phyloP scores from a whole-genome alignment of 30 jellyfish, hydroid and myxozoan species.

The Clytia hemisphaerica region DNA sequence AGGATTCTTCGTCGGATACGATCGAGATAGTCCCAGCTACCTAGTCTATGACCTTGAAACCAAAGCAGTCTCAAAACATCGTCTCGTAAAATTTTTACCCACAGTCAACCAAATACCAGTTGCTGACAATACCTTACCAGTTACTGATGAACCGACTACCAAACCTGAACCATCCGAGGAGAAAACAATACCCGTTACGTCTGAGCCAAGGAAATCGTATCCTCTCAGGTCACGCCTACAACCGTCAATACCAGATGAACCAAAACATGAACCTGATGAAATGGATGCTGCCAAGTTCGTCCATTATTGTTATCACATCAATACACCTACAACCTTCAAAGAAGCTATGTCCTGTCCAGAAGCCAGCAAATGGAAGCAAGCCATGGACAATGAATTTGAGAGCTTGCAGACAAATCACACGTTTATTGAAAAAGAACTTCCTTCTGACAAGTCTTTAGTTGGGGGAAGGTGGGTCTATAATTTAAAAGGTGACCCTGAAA shows the following conservation, averaged over 20 bases:
- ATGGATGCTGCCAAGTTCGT: conserved; percentile 17
- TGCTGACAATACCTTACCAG: background rate
- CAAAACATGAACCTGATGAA: background rate
- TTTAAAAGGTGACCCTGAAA: conserved; percentile 19
- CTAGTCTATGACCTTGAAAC: conserved; percentile 35
- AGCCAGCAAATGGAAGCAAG: conserved; percentile 42
- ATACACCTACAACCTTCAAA: conserved; percentile 21
- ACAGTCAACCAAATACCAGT: conserved; percentile 7
- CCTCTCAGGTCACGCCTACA: conserved; percentile 25
- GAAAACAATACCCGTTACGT: background rate
- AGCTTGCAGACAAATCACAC: conserved; percentile 40
- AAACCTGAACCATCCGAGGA: conserved; percentile 1
- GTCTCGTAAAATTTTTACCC: conserved; percentile 20
- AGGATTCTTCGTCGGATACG: conserved; percentile 48
- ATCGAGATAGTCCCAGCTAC: conserved; percentile 52
- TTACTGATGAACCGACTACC: background rate
- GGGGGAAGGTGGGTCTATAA: conserved; percentile 68
- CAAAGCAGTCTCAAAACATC: conserved; percentile 3
- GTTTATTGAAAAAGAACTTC: conserved; percentile 25
- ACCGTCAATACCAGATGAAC: conserved; percentile 21
- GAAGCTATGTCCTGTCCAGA: conserved; percentile 43
- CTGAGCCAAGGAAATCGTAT: conserved; percentile 8
- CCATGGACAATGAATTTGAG: conserved; percentile 52
- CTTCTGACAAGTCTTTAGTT: conserved; percentile 32
- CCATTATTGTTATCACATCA: conserved; percentile 21